These are phyloP conservation scores for Scarus forsteni DNA, from an alignment of 2,797 vertebrate species.

Conservation along the genomic window DNA sequence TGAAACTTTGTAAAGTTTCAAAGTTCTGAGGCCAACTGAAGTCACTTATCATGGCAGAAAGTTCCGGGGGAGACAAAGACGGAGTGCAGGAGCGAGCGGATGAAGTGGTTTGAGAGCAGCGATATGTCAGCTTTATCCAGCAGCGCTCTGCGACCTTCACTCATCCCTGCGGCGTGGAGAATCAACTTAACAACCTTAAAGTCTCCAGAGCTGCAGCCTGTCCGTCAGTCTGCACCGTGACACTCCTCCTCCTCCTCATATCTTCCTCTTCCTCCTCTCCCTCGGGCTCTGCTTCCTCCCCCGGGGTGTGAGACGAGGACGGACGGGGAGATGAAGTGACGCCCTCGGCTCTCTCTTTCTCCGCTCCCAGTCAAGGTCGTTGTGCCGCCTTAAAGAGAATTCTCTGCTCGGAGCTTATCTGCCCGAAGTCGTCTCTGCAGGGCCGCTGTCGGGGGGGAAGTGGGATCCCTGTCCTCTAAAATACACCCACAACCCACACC, in stretches of 20 bases:
- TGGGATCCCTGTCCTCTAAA: slow-evolving; percentile 27
- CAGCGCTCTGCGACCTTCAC: slow-evolving; percentile 59
- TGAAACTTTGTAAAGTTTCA: background rate
- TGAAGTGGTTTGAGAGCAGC: slow-evolving; percentile 11
- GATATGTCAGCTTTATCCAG: slow-evolving; percentile 35
- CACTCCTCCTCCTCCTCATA: slow-evolving; percentile 31
- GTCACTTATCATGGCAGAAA: background rate
- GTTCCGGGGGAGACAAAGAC: background rate
- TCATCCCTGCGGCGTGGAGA: slow-evolving; percentile 57
- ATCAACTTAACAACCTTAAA: slow-evolving; percentile 59
- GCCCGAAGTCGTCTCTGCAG: slow-evolving; percentile 37
- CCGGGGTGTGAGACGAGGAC: slow-evolving; percentile 16
- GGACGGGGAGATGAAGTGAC: slow-evolving; percentile 23
- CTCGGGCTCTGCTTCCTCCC: slow-evolving; percentile 26
- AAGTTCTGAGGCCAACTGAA: background rate
- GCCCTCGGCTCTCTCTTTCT: slow-evolving; percentile 23
- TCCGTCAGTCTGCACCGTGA: slow-evolving; percentile 56
- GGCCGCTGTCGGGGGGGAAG: slow-evolving; percentile 28
- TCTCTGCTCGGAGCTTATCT: slow-evolving; percentile 53
- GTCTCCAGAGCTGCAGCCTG: slow-evolving; percentile 56
- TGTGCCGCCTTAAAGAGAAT: slow-evolving; percentile 28
- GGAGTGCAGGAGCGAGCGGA: background rate
- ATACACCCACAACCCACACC: background rate
- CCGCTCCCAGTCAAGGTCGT: slow-evolving; percentile 54
- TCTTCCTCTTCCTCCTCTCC: slow-evolving; percentile 40